Base-by-base conservation (phyloP, 2,113 vertebrate genomes). In the Proterorhinus semilunaris region DNA sequence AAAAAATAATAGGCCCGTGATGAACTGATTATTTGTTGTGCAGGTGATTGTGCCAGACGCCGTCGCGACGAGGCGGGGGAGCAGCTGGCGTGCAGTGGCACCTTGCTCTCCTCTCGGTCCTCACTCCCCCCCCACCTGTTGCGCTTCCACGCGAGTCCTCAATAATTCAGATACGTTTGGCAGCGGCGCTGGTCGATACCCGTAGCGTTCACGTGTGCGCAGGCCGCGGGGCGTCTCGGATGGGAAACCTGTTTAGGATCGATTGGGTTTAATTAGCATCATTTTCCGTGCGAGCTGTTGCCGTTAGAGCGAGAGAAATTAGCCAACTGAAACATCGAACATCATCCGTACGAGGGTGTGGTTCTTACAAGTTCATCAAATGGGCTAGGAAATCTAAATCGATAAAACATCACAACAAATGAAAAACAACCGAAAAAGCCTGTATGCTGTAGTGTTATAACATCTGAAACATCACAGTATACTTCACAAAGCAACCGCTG, bases 151-250 rank as follows among this genome's bases (percentile, higher is more conserved):
- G 59, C 53, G 16, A 47, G 62, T 71, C 65, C 66, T 91, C 66
- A 87, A 88, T 89, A 89, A 91, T 80, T 57, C 77, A 63, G 83
- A 85, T 71, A 75, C 78, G 70, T 83, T 85, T 74, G 66, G 51
- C 72, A 76, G 80, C 64, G 42, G 47, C 10, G 51, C 8, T 17
- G 82, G 88, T 91, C 87, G 83, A 91, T 90, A 83, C 69, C 66
- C 77, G 75, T 82, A 83, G 27, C 84, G 85, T 83, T 87, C 74
- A 81, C 71, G 73, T 72, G 65, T 79, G 85, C 81, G 74, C 73
- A 52, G 17, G 7, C 45, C 42, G 55, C 27, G 55, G 55, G 55
- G 12, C 21, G 21, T 9, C 16, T 21, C 54, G 21, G 54, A 55
- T 27, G 54, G 54, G 17, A 1, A 27, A 11, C 17, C 53, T 50